A percentile compares a stretch with the other conserved stretches of the same genome.
Evolutionary conservation across 2,888 invertebrate genomes (phyloP).

Genomic region (Germaria angustata): DNA sequence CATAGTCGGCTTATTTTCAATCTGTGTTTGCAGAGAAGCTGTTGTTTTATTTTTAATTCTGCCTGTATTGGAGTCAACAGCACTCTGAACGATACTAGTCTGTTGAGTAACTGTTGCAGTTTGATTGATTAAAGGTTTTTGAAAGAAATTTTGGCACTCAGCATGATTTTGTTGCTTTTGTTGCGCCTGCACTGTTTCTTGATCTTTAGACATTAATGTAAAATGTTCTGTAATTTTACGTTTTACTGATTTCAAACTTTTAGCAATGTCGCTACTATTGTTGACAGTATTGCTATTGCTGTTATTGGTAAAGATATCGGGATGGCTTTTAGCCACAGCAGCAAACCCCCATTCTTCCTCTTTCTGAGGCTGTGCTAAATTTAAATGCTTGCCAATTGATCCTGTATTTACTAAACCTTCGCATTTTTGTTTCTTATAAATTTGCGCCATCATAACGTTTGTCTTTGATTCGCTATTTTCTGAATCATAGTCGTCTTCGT

Average conservation of each 20-base stretch:
- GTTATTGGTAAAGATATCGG: constrained; percentile 78
- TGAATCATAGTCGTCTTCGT: constrained; percentile 75
- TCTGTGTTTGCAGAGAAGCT: neutral
- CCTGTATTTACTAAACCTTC: constrained; percentile 48
- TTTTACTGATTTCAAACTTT: constrained; percentile 60
- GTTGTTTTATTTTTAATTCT: constrained; percentile 20
- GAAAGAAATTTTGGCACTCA: constrained; percentile 20
- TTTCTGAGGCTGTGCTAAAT: constrained; percentile 63
- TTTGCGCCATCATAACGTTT: constrained; percentile 72
- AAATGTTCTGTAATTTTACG: constrained; percentile 58
- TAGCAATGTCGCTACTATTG: constrained; percentile 31
- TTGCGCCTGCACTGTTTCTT: constrained; percentile 8
- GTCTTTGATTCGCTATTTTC: constrained; percentile 75
- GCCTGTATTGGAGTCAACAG: neutral
- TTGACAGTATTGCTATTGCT: constrained; percentile 59
- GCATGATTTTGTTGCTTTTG: constrained; percentile 2
- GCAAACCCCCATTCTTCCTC: constrained; percentile 83
- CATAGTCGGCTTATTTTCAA: constrained; percentile 47
- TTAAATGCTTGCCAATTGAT: constrained; percentile 52
- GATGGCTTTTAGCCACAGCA: constrained; percentile 82
- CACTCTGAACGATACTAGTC: neutral
- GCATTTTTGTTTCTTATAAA: constrained; percentile 70
- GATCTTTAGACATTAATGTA: constrained; percentile 37
- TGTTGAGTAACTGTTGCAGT: neutral
- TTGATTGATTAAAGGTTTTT: constrained; percentile 12